These are phyloP conservation scores for Catonia carolina DNA, from an alignment of 2,888 invertebrate genomes.

Conservation along the genomic window DNA sequence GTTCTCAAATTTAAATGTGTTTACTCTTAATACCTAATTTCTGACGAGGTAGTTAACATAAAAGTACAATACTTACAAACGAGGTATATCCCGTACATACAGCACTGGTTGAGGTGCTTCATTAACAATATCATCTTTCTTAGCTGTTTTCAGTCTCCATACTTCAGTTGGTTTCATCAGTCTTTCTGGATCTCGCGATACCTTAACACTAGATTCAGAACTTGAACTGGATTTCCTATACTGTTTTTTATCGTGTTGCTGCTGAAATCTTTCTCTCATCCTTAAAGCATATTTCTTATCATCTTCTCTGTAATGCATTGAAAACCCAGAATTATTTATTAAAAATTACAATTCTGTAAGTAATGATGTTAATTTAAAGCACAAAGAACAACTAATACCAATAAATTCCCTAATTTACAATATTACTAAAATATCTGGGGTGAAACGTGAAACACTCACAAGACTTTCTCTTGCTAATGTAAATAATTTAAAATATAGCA, in stretches of 20 bases:
- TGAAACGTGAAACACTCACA: too few relatives aligned
- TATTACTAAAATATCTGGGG: too few relatives aligned
- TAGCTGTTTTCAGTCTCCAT: constrained; percentile 1
- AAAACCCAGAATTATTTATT: neutral
- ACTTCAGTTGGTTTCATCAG: constrained; percentile 3
- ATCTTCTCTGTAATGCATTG: neutral
- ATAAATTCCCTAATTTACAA: too few relatives aligned
- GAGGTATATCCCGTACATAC: constrained; percentile 2
- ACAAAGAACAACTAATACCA: too few relatives aligned
- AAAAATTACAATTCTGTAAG: too few relatives aligned
- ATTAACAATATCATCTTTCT: neutral
- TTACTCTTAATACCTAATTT: too few relatives aligned
- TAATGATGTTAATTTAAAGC: too few relatives aligned
- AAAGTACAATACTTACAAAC: constrained; percentile 6
- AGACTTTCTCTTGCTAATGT: too few relatives aligned
- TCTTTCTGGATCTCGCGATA: constrained; percentile 2
- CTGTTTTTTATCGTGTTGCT: neutral
- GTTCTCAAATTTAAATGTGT: too few relatives aligned
- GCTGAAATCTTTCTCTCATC: neutral
- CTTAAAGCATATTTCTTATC: constrained; percentile 5
- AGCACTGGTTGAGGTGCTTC: neutral
- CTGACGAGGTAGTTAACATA: too few relatives aligned
- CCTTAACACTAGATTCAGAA: neutral
- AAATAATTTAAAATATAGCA: too few relatives aligned
- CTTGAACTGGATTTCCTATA: neutral